Base-by-base conservation (phyloP, 2,888 invertebrate genomes). In the Rhorus exstirpatorius region DNA sequence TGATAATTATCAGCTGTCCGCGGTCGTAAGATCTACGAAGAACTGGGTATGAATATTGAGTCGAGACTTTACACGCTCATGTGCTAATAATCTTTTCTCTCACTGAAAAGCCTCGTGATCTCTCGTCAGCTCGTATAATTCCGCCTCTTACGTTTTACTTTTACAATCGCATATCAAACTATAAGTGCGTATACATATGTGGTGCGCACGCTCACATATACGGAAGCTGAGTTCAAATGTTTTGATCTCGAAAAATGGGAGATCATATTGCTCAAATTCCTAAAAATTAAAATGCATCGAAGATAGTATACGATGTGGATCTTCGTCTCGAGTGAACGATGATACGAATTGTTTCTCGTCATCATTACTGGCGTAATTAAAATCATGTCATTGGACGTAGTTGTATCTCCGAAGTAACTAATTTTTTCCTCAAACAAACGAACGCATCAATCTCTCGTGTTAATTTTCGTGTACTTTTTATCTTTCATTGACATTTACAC, bases 71-170 rank as follows among this genome's bases (percentile, higher is more conserved):
- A 44, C 60, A 38, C 38, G 65, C 65, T 44, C 31, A 31, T 24
- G 41, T 70, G 58, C 58, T 82, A 70, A 65, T 67, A 65, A 67
- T 75, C 55, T 75, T 75, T 68, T 63, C 78, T 74, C 72, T 74
- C 55, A 38, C 68, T n/a, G n/a, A n/a, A n/a, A 53, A 72, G 68
- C 55, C 53, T 44, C 53, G 76, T 68, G 72, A 71, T 70, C 67
- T 78, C 58, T 51, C 46, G 46, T 53, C 14, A 17, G 51, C 63
- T 10, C 68, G 44, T n/a, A n/a, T 12, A 19, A 31, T 80, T 53
- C 60, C 79, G 74, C 61, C 63, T 46, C 79, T 46, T 21, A 53
- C 79, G 41, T 2, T 60, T 63, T 21, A 63, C 53, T 46, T 44
- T 26, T 17, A 53, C 26, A 49, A 4, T n/a, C 10, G 49, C 44